These are phyloP conservation scores for Chrysomela aeneicollis DNA, from an alignment of 2,888 invertebrate species.

Conservation along the genomic window DNA sequence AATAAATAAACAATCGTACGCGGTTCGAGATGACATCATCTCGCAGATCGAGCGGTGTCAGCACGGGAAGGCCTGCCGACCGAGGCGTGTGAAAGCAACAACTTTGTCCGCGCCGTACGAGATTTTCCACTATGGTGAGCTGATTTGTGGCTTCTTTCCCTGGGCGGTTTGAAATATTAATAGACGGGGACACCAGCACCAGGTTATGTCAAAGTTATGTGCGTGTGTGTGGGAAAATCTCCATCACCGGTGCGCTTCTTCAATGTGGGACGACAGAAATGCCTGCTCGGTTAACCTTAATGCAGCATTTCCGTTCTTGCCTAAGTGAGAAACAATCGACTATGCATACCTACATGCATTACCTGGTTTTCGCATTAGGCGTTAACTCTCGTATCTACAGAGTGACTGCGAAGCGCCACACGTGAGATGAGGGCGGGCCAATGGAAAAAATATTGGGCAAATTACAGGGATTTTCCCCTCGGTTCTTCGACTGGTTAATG, in stretches of 20 bases:
- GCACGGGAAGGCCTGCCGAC: not conserved
- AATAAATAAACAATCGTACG: not conserved
- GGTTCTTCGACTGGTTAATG: too few relatives aligned
- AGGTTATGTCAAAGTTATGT: not conserved
- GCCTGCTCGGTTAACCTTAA: conserved; percentile 18
- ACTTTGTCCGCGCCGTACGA: too few relatives aligned
- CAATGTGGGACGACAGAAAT: not conserved
- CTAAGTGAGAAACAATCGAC: conserved; percentile 32
- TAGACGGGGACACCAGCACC: not conserved
- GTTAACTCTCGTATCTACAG: conserved; percentile 7
- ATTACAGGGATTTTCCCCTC: too few relatives aligned
- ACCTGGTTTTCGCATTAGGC: conserved; percentile 21
- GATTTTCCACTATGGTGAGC: not conserved
- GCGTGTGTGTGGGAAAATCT: not conserved
- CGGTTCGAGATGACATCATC: not conserved
- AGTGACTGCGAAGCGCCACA: not conserved
- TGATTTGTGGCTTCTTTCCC: not conserved
- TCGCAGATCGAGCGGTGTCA: not conserved
- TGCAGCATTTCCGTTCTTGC: conserved; percentile 31
- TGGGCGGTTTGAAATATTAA: not conserved
- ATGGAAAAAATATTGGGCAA: too few relatives aligned
- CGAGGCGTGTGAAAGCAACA: not conserved
- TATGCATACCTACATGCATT: conserved; percentile 7
- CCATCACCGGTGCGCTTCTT: not conserved
- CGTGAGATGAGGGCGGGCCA: too few relatives aligned